phyloP scores from a whole-genome alignment of 2,113 vertebrate species.

The Arvicanthis niloticus region DNA sequence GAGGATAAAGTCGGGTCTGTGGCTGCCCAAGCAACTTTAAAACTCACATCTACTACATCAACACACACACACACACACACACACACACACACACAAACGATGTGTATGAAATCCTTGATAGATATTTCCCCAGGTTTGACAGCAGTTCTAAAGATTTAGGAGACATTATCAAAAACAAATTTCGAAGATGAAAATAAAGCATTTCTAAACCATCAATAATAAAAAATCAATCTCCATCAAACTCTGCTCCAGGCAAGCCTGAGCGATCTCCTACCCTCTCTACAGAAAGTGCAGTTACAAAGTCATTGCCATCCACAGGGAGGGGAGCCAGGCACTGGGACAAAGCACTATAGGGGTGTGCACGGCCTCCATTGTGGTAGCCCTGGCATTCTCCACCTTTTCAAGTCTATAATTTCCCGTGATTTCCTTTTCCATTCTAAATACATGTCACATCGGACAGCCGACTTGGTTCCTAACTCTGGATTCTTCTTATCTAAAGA shows the following conservation, averaged over 20 bases:
- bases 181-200: constrained; percentile 57
- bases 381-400: constrained; percentile 12
- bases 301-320: not conserved
- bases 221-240: constrained; percentile 60
- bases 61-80: not conserved
- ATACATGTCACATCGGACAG: not conserved
- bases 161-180: constrained; percentile 42
- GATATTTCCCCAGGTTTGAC: constrained; percentile 7
- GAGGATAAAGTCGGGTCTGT: not conserved
- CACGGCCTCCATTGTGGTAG: not conserved
- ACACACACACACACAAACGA: not conserved
- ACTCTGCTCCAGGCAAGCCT: constrained; percentile 27
- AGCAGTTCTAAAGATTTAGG: constrained; percentile 15
- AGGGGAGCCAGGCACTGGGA: not conserved
- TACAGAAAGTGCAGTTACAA: not conserved
- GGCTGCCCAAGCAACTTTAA: not conserved
- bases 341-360: too few relatives aligned
- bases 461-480: not conserved
- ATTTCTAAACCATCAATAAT: constrained; percentile 53
- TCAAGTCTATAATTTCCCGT: not conserved
- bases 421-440: constrained; percentile 51
- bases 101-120: not conserved
- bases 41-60: not conserved
- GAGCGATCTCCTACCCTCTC: not conserved
- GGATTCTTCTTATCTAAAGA: not conserved